phyloP scores from a whole-genome alignment of 2,888 invertebrate genomes.

The Eupithecia vulgata region DNA sequence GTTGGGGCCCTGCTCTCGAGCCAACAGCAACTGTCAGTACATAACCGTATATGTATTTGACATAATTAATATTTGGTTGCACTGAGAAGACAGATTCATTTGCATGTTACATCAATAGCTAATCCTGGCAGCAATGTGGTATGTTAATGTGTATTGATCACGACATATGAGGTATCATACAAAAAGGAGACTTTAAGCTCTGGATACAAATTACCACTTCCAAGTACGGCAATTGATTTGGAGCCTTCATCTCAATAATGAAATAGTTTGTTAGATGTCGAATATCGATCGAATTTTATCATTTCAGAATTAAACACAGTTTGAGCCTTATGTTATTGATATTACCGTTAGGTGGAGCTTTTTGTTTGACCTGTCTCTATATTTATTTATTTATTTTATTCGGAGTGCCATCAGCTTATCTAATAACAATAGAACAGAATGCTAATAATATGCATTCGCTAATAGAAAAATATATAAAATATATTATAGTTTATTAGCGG shows the following conservation, averaged over 20 bases:
- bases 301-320: not conserved
- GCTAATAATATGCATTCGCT: too few relatives aligned
- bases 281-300: not conserved
- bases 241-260: not conserved
- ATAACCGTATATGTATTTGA: not conserved
- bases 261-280: not conserved
- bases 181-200: not conserved
- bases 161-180: not conserved
- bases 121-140: constrained; percentile 1
- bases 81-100: constrained; percentile 12
- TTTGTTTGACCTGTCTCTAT: not conserved
- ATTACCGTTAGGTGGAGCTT: not conserved
- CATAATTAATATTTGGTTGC: not conserved
- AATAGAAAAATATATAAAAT: too few relatives aligned
- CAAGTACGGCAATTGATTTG: too few relatives aligned
- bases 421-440: too few relatives aligned
- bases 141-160: constrained; percentile 7
- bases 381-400: too few relatives aligned
- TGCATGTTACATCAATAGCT: constrained; percentile 15
- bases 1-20: not conserved
- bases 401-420: too few relatives aligned
- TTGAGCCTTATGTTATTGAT: not conserved
- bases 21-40: not conserved
- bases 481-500: not conserved
- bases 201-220: not conserved